Conservation (phyloP, 2,888 invertebrate genomes). For the Epistrophe grossulariae region DNA sequence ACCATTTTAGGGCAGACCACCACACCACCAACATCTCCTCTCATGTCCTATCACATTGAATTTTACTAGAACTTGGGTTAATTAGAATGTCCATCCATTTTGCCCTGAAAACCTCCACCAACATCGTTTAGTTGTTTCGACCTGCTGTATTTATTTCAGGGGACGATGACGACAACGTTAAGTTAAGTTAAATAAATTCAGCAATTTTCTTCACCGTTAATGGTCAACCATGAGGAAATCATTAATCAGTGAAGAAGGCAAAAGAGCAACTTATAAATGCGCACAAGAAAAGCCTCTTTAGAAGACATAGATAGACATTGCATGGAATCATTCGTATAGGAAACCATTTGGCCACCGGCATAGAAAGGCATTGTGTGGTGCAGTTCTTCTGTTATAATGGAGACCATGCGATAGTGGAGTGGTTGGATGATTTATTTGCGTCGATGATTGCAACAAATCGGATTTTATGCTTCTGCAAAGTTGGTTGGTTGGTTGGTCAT, state of each 20-base stretch:
- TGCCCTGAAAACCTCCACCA: constrained; percentile 1
- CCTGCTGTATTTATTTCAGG: constrained; percentile 32
- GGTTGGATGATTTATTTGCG: constrained; percentile 66
- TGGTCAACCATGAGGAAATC: constrained; percentile 75
- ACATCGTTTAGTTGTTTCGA: background rate
- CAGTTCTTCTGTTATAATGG: constrained; percentile 1
- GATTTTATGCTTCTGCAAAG: constrained; percentile 39
- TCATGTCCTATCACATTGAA: background rate
- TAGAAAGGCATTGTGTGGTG: constrained; percentile 29
- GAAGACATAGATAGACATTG: background rate
- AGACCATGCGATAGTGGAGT: constrained; percentile 16
- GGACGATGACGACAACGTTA: constrained; percentile 1
- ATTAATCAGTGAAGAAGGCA: constrained; percentile 65
- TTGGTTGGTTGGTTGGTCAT: background rate
- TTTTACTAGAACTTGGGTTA: constrained; percentile 49
- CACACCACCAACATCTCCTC: background rate
- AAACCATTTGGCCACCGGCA: constrained; percentile 65
- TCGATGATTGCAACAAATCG: constrained; percentile 72
- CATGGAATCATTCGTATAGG: constrained; percentile 16
- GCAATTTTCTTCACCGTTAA: constrained; percentile 60
- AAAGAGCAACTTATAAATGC: constrained; percentile 24
- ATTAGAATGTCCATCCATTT: constrained; percentile 47
- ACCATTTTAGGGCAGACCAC: constrained; percentile 10
- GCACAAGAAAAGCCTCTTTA: constrained; percentile 34
- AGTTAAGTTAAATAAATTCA: constrained; percentile 53